Evolutionary conservation across 1,140 invertebrate species (phyloP).

Genomic region (Lethocerus indicus): DNA sequence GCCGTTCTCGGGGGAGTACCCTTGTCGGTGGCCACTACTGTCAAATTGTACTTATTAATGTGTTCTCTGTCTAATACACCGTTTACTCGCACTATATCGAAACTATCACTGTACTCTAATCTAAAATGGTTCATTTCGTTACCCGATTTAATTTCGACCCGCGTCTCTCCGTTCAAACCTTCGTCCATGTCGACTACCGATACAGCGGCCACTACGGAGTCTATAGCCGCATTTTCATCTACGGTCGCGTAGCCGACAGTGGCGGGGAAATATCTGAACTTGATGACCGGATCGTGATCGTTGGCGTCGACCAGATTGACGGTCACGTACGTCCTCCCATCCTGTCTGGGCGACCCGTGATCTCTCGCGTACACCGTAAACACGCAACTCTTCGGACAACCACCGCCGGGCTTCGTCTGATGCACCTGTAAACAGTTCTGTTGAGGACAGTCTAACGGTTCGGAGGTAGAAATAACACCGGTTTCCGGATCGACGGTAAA

Average conservation of each 20-base stretch:
- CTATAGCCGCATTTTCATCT: conserved; percentile 81
- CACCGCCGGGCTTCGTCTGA: conserved; percentile 27
- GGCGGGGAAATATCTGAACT: conserved; percentile 72
- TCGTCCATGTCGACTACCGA: conserved; percentile 81
- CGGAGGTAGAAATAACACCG: conserved; percentile 65
- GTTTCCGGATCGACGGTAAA: conserved; percentile 79
- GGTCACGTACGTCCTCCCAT: conserved; percentile 85
- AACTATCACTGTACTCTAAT: conserved; percentile 62
- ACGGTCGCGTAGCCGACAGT: conserved; percentile 73
- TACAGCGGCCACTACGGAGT: conserved; percentile 83
- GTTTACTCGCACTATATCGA: conserved; percentile 82
- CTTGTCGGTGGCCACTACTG: conserved; percentile 76
- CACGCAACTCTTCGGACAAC: conserved; percentile 76
- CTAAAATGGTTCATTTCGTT: conserved; percentile 84
- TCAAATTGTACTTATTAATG: conserved; percentile 81
- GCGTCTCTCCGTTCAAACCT: conserved; percentile 76
- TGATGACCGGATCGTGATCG: conserved; percentile 85
- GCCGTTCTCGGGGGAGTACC: conserved; percentile 69
- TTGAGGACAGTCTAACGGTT: conserved; percentile 59
- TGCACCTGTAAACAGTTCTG: conserved; percentile 30
- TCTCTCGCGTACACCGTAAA: conserved; percentile 88
- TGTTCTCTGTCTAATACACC: conserved; percentile 82
- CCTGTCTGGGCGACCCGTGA: conserved; percentile 74
- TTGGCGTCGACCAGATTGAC: conserved; percentile 76
- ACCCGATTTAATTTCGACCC: conserved; percentile 63